A percentile compares a stretch with the other conserved stretches of the same genome.
Evolutionary conservation across 2,888 invertebrate species (phyloP).

Genomic region (Liopterus haemorrhoidalis): DNA sequence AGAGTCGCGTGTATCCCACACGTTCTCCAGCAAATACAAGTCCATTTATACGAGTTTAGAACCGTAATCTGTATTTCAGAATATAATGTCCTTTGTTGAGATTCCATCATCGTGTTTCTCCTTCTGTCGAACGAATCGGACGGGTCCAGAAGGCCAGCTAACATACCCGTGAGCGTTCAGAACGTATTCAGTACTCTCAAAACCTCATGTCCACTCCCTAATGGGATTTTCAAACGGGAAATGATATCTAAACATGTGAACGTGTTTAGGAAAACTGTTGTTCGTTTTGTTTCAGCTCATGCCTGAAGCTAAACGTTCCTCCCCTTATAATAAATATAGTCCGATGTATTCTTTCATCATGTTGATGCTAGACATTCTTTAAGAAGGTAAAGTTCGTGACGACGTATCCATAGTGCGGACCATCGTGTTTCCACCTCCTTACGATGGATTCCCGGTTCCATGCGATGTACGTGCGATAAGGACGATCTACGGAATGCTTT

Average conservation of each 20-base stretch:
- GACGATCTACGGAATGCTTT: conserved; percentile 36
- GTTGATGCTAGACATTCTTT: too few relatives aligned
- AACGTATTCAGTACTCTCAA: conserved; percentile 21
- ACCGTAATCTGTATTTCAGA: conserved; percentile 24
- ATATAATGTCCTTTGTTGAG: conserved; percentile 24
- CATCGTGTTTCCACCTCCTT: conserved; percentile 42
- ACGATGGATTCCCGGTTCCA: conserved; percentile 44
- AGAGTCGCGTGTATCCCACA: too few relatives aligned
- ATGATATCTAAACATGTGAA: conserved; percentile 36
- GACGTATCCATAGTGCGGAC: too few relatives aligned
- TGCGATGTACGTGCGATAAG: conserved; percentile 48
- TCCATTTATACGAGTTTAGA: conserved; percentile 22
- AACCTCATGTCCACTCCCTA: conserved; percentile 35
- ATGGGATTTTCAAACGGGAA: conserved; percentile 36
- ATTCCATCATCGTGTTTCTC: conserved; percentile 24
- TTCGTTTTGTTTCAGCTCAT: conserved; percentile 18
- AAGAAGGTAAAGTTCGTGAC: too few relatives aligned
- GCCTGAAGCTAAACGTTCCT: not conserved
- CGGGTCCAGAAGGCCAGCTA: too few relatives aligned
- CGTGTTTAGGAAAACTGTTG: conserved; percentile 26
- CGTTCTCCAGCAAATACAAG: conserved; percentile 17
- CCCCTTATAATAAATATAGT: conserved; percentile 1
- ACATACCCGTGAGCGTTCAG: conserved; percentile 9
- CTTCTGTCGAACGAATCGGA: conserved; percentile 13
- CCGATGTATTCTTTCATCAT: too few relatives aligned